Evolutionary conservation across 2,113 vertebrate genomes (phyloP), one percentile per base, ranked within the genome.

Genomic region (Haemorhous mexicanus): DNA sequence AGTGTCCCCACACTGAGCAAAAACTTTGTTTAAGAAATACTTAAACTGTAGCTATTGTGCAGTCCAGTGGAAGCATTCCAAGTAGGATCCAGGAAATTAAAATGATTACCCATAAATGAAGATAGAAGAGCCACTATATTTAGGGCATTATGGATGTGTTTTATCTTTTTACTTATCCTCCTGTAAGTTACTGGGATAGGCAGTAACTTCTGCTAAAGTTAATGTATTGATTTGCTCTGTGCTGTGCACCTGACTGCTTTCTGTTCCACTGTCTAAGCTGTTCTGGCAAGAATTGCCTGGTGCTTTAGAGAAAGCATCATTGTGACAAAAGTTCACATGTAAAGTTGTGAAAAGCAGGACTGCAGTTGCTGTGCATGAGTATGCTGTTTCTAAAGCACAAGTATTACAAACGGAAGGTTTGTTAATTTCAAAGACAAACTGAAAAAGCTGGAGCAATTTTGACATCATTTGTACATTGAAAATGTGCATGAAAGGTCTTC

Each of bases 31-130:
- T 80, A 63, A 80, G 55, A 63, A 70, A 39, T 86, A 35, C 73
- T 94, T 89, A 53, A 89, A 50, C 33, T 35, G 14, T 35, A 87
- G 55, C 35, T 83, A 3, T 67, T 67, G 55, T 56, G 39, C 55
- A 70, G 50, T 52, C 72, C 27, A 5, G 41, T 93, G 83, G 82
- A 90, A 84, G 13, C 41, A 28, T 49, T 91, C 87, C 68, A 47
- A 84, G 79, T 41, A 61, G 95, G 85, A 93, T 96, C 70, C 44
- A 92, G 89, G 46, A 94, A 96, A 97, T 93, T 73, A 96, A 97
- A 97, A 96, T 97, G 28, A 97, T 97, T 97, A 96, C 78, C 90
- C 73, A 87, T 91, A 96, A 96, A 94, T 83, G 69, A 94, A 96
- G 63, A 39, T n/a, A 70, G 53, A 82, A 43, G 41, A 87, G 35